Evolutionary conservation across 2,888 invertebrate species (phyloP).

Genomic region (Thecophora atra): DNA sequence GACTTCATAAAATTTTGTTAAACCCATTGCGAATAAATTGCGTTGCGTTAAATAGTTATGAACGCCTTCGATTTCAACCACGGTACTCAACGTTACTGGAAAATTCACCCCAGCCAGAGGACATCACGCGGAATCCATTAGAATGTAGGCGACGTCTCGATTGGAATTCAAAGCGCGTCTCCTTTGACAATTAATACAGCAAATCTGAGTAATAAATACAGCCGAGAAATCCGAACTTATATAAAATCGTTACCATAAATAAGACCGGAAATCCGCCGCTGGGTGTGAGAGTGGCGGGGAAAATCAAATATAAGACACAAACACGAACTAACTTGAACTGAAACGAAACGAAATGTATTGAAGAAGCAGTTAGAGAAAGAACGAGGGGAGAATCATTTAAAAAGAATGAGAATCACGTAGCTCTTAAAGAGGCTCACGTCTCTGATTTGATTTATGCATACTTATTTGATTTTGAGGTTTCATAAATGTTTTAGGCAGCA

Average conservation of each 20-base stretch:
- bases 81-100: background rate
- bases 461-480: too few species aligned
- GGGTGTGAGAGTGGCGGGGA: background rate
- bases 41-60: too few species aligned
- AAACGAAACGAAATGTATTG: background rate
- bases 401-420: background rate
- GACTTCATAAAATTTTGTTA: too few species aligned
- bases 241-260: slow-evolving; percentile 12
- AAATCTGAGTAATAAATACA: slow-evolving; percentile 10
- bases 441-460: too few species aligned
- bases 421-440: background rate
- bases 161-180: slow-evolving; percentile 33
- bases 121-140: background rate
- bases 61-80: too few species aligned
- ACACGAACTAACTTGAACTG: background rate
- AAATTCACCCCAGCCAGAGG: background rate
- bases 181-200: slow-evolving; percentile 28
- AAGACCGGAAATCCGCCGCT: slow-evolving; percentile 3
- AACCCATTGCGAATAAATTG: too few species aligned
- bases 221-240: background rate
- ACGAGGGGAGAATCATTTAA: background rate
- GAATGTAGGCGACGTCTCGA: background rate
- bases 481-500: too few species aligned
- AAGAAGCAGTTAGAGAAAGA: background rate
- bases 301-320: background rate